Base-by-base conservation (phyloP, 2,888 invertebrate species). In the Encarsia formosa region DNA sequence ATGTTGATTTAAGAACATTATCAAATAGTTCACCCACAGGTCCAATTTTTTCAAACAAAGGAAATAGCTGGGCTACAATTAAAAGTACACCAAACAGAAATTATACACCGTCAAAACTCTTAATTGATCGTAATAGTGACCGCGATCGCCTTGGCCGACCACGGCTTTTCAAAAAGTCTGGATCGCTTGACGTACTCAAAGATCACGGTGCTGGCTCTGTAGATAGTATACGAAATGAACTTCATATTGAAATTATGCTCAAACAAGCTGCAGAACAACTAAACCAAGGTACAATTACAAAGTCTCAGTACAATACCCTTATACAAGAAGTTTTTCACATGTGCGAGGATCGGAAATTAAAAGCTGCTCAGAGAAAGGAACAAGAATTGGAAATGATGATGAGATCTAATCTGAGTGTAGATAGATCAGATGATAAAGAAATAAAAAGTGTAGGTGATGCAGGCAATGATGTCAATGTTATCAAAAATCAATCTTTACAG, bases 181-280 rank as follows among this genome's bases (percentile, higher is more conserved):
- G 1, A 1, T 19, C 44, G 4, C 13, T 39, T 8, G 47, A 56
- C 4, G 50, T 47, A 8, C 15, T 29, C 2, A 53, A 50, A 11
- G 53, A 53, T 1, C 49, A 50, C 11, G 38, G 48, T 2, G 16
- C 31, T 3, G 16, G 32, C 1, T n/a, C 5, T 34, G 34, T 5
- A 11, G 74, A 75, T 1, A 76, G 79, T 51, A 77, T n/a, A n/a
- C n/a, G n/a, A n/a, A n/a, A n/a, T n/a, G 78, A 85, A 59, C 81
- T 81, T 54, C 84, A 85, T 47, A 85, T 87, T 61, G 85, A 87
- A 54, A 85, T 86, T 39, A 89, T 91, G 52, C 84, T 91, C 68
- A 81, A 83, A 9, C 88, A 90, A 65, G 93, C 92, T 1, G 88
- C 90, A 52, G 87, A 88, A 62, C 84, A 88, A 62, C 81, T 86